Evolutionary conservation across 2,888 invertebrate genomes (phyloP).

Genomic region (Eupithecia insigniata): DNA sequence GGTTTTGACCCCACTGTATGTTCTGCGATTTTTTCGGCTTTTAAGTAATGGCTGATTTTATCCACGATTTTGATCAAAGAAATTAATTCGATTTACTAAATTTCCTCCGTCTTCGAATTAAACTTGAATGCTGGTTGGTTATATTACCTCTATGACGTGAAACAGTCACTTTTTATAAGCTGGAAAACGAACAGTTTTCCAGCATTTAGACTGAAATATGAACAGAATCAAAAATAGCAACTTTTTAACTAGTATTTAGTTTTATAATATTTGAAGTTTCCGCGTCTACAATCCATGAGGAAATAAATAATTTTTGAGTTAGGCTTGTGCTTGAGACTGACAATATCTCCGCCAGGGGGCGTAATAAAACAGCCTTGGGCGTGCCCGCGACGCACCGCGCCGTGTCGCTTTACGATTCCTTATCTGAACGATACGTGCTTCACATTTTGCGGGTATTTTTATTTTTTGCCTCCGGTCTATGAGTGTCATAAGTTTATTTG

Average conservation of each 20-base stretch:
- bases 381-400: slow-evolving; percentile 33
- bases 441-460: slow-evolving; percentile 38
- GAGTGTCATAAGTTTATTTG: slow-evolving; percentile 13
- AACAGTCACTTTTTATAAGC: background rate
- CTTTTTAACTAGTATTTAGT: background rate
- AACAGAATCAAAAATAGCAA: too few species aligned
- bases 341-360: slow-evolving; percentile 40
- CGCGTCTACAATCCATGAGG: too few species aligned
- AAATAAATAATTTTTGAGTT: background rate
- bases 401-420: slow-evolving; percentile 43
- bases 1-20: too few species aligned
- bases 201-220: too few species aligned
- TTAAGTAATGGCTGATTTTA: background rate
- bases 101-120: background rate
- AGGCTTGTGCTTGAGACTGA: background rate
- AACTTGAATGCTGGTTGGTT: background rate
- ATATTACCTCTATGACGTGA: background rate
- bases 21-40: too few species aligned
- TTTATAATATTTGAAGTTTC: background rate
- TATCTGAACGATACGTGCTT: slow-evolving; percentile 39
- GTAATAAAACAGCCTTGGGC: slow-evolving; percentile 43
- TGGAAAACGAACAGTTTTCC: too few species aligned
- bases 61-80: background rate
- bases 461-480: slow-evolving; percentile 15
- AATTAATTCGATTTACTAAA: background rate